Percentiles rank a stretch among this genome's conserved stretches.
Conservation (phyloP, 2,888 invertebrate species). For the Elegia similella region DNA sequence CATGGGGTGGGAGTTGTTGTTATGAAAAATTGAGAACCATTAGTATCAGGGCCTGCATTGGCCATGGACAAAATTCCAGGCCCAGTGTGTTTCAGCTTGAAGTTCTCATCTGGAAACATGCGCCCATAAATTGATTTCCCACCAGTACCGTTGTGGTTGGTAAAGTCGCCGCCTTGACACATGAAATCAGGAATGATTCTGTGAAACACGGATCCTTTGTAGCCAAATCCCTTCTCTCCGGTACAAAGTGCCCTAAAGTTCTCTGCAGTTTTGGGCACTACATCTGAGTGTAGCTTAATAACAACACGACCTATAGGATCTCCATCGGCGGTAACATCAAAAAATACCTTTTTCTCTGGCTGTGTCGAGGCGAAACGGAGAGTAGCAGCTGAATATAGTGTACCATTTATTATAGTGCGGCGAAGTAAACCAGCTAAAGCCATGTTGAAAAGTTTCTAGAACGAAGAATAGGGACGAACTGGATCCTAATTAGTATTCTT, state of each 20-base stretch:
- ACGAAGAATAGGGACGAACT: not conserved
- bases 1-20: slow-evolving; percentile 96
- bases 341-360: slow-evolving; percentile 85
- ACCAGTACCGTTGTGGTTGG: slow-evolving; percentile 94
- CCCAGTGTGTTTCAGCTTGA: slow-evolving; percentile 93
- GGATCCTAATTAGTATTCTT: no score
- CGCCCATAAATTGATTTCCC: slow-evolving; percentile 99
- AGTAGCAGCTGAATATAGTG: slow-evolving; percentile 67
- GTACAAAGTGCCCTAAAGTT: slow-evolving; percentile 96
- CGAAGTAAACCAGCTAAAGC: slow-evolving; percentile 52
- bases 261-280: slow-evolving; percentile 96
- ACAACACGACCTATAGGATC: slow-evolving; percentile 91
- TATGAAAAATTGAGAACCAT: slow-evolving; percentile 98
- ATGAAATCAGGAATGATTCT: slow-evolving; percentile 96
- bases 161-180: slow-evolving; percentile 98
- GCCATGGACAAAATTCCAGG: slow-evolving; percentile 97
- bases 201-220: slow-evolving; percentile 95
- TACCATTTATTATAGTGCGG: slow-evolving; percentile 60
- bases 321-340: slow-evolving; percentile 93
- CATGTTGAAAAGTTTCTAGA: slow-evolving; percentile 36
- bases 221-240: slow-evolving; percentile 85
- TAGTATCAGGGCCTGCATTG: slow-evolving; percentile 96
- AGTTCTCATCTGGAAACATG: slow-evolving; percentile 96
- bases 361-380: slow-evolving; percentile 66
- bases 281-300: slow-evolving; percentile 93